Percentiles rank a stretch among this genome's conserved stretches.
Conservation (phyloP, 2,113 vertebrate species). For the Atherinomorus stipes region DNA sequence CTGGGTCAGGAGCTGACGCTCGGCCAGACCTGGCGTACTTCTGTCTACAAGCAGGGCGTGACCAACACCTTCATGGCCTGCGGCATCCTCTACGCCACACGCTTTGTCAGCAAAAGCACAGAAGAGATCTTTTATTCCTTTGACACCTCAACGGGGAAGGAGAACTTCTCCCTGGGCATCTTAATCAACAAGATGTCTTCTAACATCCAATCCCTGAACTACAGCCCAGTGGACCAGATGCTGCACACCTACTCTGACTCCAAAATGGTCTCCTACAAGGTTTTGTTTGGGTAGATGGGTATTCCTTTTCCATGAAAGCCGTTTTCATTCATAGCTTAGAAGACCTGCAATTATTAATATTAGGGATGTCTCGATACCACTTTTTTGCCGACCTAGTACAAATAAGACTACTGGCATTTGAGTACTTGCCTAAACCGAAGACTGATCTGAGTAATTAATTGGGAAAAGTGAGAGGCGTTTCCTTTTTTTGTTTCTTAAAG, state of each 20-base stretch:
- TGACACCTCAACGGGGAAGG: conserved; percentile 68
- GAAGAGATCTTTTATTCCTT: conserved; percentile 84
- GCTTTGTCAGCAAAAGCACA: conserved; percentile 48
- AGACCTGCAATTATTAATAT: too few species aligned
- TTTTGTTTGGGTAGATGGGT: conserved; percentile 42
- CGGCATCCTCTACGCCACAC: conserved; percentile 80
- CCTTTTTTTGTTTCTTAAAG: too few species aligned
- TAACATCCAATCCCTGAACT: conserved; percentile 79
- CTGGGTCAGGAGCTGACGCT: conserved; percentile 22
- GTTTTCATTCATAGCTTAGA: too few species aligned
- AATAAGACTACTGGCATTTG: too few species aligned
- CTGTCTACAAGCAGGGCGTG: conserved; percentile 75
- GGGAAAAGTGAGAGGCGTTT: too few species aligned
- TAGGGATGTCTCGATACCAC: too few species aligned
- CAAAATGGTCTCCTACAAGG: conserved; percentile 68
- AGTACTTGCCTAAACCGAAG: too few species aligned
- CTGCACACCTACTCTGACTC: conserved; percentile 74
- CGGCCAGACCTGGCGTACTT: conserved; percentile 72
- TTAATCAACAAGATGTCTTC: conserved; percentile 73
- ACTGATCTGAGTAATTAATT: too few species aligned
- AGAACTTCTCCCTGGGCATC: conserved; percentile 74
- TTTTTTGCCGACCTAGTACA: too few species aligned
- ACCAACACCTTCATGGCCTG: conserved; percentile 83
- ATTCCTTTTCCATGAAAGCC: not conserved
- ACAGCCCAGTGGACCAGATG: conserved; percentile 78